Conservation (phyloP, 2,797 vertebrate species). For the Notoglanidium macrostoma region DNA sequence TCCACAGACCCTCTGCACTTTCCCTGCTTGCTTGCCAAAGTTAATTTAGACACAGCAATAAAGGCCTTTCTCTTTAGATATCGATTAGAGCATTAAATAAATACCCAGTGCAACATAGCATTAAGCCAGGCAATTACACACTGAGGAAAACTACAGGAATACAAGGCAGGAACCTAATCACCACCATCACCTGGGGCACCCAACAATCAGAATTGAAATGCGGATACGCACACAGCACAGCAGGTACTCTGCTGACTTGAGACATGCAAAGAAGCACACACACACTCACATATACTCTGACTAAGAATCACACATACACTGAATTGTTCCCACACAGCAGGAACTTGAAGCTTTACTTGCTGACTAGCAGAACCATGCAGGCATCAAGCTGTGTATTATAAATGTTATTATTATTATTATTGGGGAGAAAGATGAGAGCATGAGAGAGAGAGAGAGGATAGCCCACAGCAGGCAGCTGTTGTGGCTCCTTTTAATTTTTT, state of each 20-base stretch:
- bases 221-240: slow-evolving; percentile 20
- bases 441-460: slow-evolving; percentile 23
- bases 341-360: slow-evolving; percentile 50
- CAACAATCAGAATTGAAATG: slow-evolving; percentile 27
- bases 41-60: slow-evolving; percentile 65
- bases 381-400: slow-evolving; percentile 49
- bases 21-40: slow-evolving; percentile 60
- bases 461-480: not conserved
- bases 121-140: slow-evolving; percentile 62
- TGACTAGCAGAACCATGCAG: slow-evolving; percentile 49
- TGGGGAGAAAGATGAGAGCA: no score
- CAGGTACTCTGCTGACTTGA: slow-evolving; percentile 32
- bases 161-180: slow-evolving; percentile 40
- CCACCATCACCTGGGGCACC: slow-evolving; percentile 26
- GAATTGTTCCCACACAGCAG: slow-evolving; percentile 41
- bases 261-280: slow-evolving; percentile 31
- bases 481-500: not conserved
- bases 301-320: slow-evolving; percentile 25
- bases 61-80: slow-evolving; percentile 62
- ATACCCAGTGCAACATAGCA: slow-evolving; percentile 59
- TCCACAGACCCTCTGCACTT: not conserved
- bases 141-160: slow-evolving; percentile 51
- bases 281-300: slow-evolving; percentile 25
- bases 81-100: slow-evolving; percentile 69
- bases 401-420: slow-evolving; percentile 56